Evolutionary conservation across 2,113 vertebrate genomes (phyloP).

Genomic region (Leiothrix lutea): DNA sequence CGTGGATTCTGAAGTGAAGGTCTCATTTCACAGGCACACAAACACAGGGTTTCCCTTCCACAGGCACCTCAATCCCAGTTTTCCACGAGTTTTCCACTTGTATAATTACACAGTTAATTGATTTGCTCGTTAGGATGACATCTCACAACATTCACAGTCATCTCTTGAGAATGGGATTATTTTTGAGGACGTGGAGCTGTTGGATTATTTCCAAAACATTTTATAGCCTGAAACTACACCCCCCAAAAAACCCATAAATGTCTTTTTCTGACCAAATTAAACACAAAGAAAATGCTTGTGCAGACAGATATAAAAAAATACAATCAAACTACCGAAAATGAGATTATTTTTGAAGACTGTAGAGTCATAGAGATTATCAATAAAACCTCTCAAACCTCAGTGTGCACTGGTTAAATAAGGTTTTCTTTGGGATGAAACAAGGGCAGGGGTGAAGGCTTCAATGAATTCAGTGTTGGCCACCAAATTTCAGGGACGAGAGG

Average conservation of each 20-base stretch:
- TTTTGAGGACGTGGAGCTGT: background rate
- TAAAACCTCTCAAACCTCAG: background rate
- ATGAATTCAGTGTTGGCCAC: background rate
- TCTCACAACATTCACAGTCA: background rate
- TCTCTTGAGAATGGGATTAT: background rate
- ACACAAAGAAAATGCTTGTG: background rate
- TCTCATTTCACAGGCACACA: background rate
- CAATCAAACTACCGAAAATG: background rate
- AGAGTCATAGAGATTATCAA: background rate
- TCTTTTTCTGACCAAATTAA: background rate
- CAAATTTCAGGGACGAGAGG: background rate
- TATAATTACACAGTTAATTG: background rate
- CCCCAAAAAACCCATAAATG: too few relatives aligned
- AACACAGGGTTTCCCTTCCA: background rate
- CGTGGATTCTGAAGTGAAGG: background rate
- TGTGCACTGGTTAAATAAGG: background rate
- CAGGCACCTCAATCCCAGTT: background rate
- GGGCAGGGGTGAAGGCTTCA: background rate
- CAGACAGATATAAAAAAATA: background rate
- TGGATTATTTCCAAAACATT: background rate
- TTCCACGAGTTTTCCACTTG: background rate
- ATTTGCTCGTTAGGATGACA: accelerated
- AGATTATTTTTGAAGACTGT: background rate
- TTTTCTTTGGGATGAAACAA: background rate
- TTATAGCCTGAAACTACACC: background rate